Evolutionary conservation across 2,113 vertebrate species (phyloP), one percentile per base, ranked within the genome.

Genomic region (Hylia prasina): DNA sequence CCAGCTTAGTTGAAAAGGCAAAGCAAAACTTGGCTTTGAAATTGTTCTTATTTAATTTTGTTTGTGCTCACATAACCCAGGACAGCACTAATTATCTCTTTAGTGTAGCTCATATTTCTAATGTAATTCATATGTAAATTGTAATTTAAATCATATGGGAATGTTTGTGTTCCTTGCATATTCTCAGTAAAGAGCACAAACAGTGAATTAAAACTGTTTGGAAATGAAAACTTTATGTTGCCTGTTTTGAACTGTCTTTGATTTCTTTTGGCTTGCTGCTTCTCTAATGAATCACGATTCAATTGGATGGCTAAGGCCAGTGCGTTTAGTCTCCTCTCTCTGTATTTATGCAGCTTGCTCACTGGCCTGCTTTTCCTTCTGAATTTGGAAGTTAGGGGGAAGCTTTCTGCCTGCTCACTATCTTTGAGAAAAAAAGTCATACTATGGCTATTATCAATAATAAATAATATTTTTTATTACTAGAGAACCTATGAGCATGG

Each of bases 111-210:
- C 98, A 97, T 97, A 97, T 98, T 98, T 97, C 97, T 98, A 98
- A 98, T 98, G 97, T 96, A 98, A 97, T 98, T 98, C 98, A 97
- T 98, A 98, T 98, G 98, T 98, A 98, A 98, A 98, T 98, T 97
- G 92, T 98, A 98, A 98, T 98, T 97, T 97, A 95, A 97, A 98
- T 98, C 98, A 97, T 97, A 97, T 98, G 98, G 96, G 97, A 95
- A 98, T 97, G 98, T 98, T 98, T 98, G 97, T 97, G 95, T 97
- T 98, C 91, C 93, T 96, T 94, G 94, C 89, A 86, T 98, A 97
- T n/a, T 96, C 94, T 95, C 90, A 87, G 95, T 89, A 96, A 97
- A 96, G 96, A 97, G 95, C 94, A 98, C 97, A 98, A 97, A 97
- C 88, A 96, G 94, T 51, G 91, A 97, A 97, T 97, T 97, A 95